Conservation (phyloP, 1,140 invertebrate species). For the Drosophila prosaltans region DNA sequence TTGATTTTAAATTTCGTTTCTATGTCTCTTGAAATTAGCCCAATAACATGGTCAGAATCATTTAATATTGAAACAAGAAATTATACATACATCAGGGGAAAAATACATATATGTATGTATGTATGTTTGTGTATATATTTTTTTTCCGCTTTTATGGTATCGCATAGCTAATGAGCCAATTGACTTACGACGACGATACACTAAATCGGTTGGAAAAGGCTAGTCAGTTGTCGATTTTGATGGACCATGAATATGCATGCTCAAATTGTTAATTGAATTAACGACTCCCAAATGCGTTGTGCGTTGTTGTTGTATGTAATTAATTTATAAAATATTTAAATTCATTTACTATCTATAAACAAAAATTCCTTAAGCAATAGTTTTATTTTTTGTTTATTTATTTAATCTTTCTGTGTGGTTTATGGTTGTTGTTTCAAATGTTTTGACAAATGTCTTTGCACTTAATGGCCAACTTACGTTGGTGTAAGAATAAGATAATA, state of each 20-base stretch:
- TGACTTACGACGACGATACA: constrained; percentile 26
- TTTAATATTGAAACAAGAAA: constrained; percentile 50
- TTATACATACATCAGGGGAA: constrained; percentile 24
- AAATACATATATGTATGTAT: constrained; percentile 3
- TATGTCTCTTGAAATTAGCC: constrained; percentile 50
- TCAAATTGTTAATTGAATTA: constrained; percentile 75
- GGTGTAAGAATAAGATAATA: constrained; percentile 9
- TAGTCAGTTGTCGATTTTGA: constrained; percentile 46
- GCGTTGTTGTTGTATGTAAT: constrained; percentile 49
- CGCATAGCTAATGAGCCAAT: constrained; percentile 64
- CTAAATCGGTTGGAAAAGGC: constrained; percentile 28
- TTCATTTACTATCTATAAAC: neutral
- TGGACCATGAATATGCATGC: constrained; percentile 75
- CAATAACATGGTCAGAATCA: constrained; percentile 26
- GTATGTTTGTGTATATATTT: too few species aligned
- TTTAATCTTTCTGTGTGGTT: neutral
- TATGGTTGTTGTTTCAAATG: constrained; percentile 33
- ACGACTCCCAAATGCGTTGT: constrained; percentile 49
- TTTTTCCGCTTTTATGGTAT: constrained; percentile 59
- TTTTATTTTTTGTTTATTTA: neutral
- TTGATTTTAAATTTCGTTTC: constrained; percentile 76
- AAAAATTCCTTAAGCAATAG: constrained; percentile 17
- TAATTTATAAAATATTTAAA: constrained; percentile 51
- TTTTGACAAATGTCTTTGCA: constrained; percentile 49
- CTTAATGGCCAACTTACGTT: constrained; percentile 27